Conservation (phyloP, 2,113 vertebrate species). For the Etheostoma cragini region DNA sequence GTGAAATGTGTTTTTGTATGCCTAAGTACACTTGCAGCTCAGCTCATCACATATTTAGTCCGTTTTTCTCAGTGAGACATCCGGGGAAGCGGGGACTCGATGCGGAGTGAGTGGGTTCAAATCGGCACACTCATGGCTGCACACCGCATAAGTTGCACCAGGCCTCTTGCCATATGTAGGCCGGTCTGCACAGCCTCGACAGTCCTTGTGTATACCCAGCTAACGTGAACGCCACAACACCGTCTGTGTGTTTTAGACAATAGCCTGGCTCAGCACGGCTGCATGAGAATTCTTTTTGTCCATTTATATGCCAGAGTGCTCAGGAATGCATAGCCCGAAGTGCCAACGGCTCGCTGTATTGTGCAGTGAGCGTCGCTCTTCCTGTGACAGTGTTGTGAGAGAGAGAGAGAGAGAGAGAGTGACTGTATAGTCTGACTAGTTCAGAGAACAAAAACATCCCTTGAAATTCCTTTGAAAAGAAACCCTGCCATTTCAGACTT, state of each 20-base stretch:
- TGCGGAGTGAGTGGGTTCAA: constrained; percentile 56
- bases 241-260: constrained; percentile 21
- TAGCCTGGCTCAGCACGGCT: constrained; percentile 2
- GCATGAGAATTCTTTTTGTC: constrained; percentile 43
- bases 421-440: constrained; percentile 9
- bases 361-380: constrained; percentile 50
- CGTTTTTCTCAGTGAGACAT: constrained; percentile 36
- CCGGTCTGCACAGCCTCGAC: constrained; percentile 31
- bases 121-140: constrained; percentile 57
- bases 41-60: constrained; percentile 75
- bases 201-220: background rate
- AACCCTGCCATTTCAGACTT: constrained; percentile 41
- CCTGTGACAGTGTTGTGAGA: constrained; percentile 20
- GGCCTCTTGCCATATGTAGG: constrained; percentile 44
- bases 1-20: background rate
- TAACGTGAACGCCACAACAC: constrained; percentile 28
- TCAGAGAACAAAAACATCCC: constrained; percentile 26
- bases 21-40: constrained; percentile 39
- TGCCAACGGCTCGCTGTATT: constrained; percentile 44
- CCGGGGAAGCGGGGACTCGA: constrained; percentile 40
- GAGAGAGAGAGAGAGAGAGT: constrained; percentile 38
- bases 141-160: constrained; percentile 47
- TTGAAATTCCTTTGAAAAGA: constrained; percentile 35
- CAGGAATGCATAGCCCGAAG: constrained; percentile 70
- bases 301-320: constrained; percentile 49